Percentiles rank a stretch among this genome's conserved stretches.
Evolutionary conservation across 1,140 invertebrate genomes (phyloP).

Genomic region (Eriocheir sinensis): DNA sequence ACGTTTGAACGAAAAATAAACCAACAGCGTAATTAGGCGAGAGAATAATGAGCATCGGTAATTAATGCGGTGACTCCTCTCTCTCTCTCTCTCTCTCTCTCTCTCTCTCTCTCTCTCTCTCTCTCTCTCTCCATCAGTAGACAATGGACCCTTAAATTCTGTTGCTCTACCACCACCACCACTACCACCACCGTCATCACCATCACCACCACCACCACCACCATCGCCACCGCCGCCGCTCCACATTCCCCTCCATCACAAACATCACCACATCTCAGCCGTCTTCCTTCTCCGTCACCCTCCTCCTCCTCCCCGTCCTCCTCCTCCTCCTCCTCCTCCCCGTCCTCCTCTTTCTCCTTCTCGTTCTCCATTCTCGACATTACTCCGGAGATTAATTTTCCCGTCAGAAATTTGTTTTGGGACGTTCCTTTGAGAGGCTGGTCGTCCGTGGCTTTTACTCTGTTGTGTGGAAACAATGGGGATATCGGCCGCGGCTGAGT

Average conservation of each 20-base stretch:
- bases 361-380: background rate
- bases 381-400: background rate
- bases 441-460: background rate
- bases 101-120: slow-evolving; percentile 22
- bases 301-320: too few relatives aligned
- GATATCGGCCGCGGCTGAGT: background rate
- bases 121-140: background rate
- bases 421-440: background rate
- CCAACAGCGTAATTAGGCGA: background rate
- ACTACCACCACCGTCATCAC: background rate
- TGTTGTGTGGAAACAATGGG: slow-evolving; percentile 7
- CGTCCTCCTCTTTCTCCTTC: background rate
- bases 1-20: background rate
- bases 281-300: too few relatives aligned
- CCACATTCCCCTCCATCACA: background rate
- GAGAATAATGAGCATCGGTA: background rate
- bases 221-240: background rate
- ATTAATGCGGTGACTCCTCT: background rate
- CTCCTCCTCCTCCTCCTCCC: background rate
- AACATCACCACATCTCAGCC: too few relatives aligned
- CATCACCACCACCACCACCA: background rate
- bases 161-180: background rate
- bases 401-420: background rate
- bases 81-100: slow-evolving; percentile 22
- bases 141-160: slow-evolving; percentile 15